Evolutionary conservation across 2,888 invertebrate genomes (phyloP).

Genomic region (Eupithecia subumbrata): DNA sequence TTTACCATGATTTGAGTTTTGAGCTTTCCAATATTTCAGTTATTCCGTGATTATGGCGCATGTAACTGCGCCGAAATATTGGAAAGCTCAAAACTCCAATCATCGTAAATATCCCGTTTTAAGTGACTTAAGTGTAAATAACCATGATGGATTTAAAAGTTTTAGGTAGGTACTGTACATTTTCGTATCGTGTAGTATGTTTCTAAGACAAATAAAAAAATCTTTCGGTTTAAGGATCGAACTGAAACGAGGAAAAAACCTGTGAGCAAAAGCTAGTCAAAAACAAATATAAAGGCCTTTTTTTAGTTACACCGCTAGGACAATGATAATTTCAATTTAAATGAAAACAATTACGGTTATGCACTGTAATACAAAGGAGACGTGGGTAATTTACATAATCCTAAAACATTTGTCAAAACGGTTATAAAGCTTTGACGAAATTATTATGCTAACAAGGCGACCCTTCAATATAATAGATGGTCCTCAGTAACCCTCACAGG

Average conservation of each 20-base stretch:
- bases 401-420: constrained; percentile 41
- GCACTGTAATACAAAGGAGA: constrained; percentile 3
- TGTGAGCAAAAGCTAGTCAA: not conserved
- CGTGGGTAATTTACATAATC: constrained; percentile 11
- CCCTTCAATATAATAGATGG: constrained; percentile 66
- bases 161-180: no score
- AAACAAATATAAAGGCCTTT: not conserved
- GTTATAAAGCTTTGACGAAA: constrained; percentile 53
- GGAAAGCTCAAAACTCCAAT: no score
- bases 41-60: no score
- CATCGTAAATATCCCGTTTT: no score
- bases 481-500: constrained; percentile 57
- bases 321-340: not conserved
- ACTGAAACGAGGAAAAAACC: not conserved
- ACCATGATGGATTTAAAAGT: no score
- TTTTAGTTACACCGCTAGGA: not conserved
- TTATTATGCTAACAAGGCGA: constrained; percentile 62
- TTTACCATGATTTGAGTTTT: no score
- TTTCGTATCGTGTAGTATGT: no score
- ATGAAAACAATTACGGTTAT: constrained; percentile 9
- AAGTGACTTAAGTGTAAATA: no score
- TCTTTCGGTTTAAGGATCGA: no score
- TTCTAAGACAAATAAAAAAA: no score
- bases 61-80: no score
- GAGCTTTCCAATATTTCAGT: no score